These are phyloP conservation scores for Sparus aurata DNA, from an alignment of 2,797 vertebrate species.

Conservation along the genomic window DNA sequence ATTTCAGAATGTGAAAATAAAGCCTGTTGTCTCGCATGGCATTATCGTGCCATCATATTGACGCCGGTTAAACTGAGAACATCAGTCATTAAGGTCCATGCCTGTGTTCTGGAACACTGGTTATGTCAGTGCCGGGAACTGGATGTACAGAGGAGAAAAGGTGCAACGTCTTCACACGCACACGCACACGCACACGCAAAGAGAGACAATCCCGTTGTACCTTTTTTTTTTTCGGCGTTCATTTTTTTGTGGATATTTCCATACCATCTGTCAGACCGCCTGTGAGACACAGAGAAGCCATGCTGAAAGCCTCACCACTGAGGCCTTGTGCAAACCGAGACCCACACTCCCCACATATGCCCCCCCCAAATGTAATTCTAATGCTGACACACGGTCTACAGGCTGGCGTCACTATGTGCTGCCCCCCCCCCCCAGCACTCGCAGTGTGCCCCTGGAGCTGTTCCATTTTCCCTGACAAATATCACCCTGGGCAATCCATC, in stretches of 20 bases:
- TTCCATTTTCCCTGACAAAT: constrained; percentile 64
- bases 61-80: constrained; percentile 27
- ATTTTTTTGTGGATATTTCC: constrained; percentile 33
- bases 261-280: constrained; percentile 57
- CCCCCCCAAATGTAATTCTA: constrained; percentile 43
- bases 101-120: neutral
- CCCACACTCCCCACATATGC: constrained; percentile 1
- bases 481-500: constrained; percentile 46
- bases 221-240: constrained; percentile 10
- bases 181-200: neutral
- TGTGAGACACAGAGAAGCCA: constrained; percentile 18
- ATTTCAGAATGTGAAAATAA: constrained; percentile 31
- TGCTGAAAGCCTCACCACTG: constrained; percentile 26
- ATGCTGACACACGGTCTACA: constrained; percentile 30
- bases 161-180: neutral
- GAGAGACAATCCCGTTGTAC: constrained; percentile 15
- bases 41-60: constrained; percentile 32
- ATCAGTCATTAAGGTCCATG: neutral
- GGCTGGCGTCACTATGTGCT: constrained; percentile 22
- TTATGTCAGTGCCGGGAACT: neutral
- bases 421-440: constrained; percentile 15
- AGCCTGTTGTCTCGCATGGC: constrained; percentile 41
- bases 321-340: constrained; percentile 27
- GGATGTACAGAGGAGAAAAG: constrained; percentile 3
- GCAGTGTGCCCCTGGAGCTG: constrained; percentile 56